Base-by-base conservation (phyloP, 2,797 vertebrate genomes). In the Enoplosus armatus region DNA sequence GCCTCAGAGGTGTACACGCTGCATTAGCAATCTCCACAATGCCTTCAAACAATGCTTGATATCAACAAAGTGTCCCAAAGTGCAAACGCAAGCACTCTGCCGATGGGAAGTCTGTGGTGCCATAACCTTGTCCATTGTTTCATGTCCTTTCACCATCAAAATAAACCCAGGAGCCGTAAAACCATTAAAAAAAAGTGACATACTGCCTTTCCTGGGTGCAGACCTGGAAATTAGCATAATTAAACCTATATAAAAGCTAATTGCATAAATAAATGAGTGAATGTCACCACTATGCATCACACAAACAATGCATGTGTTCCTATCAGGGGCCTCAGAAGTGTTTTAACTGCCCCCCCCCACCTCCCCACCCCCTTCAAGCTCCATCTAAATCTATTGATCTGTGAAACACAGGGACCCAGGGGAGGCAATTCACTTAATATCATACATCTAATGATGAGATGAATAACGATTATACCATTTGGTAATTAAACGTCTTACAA, bases 401-500 rank as follows among this genome's bases (percentile, higher is more conserved):
- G 96, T 96, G 97, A 98, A 98, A 96, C 94, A 96, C 90, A 82
- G 92, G 78, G 94, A 96, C 96, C 95, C 97, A 93, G 92, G 97
- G 96, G 97, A 97, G 91, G 94, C 94, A 95, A 97, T 97, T 97
- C 96, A 97, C 95, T 97, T 97, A 97, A 97, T 95, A 91, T 96
- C 97, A 95, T 95, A 96, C 96, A 96, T 97, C 97, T 97, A 97
- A 97, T 97, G 96, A 98, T 96, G 96, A 97, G 96, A 98, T 97
- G 96, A 98, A 96, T 96, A 97, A 97, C 96, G 95, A 98, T 97
- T 96, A 96, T 95, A 96, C 96, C 94, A 96, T 97, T 97, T 97
- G 96, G 96, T 97, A 99, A 98, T 98, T 98, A 99, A 98, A 97
- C 92, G 75, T 97, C 96, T 97, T 98, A 97, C 95, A 97, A 97